phyloP scores from a whole-genome alignment of 2,113 vertebrate genomes.

The Centropus unirufus region DNA sequence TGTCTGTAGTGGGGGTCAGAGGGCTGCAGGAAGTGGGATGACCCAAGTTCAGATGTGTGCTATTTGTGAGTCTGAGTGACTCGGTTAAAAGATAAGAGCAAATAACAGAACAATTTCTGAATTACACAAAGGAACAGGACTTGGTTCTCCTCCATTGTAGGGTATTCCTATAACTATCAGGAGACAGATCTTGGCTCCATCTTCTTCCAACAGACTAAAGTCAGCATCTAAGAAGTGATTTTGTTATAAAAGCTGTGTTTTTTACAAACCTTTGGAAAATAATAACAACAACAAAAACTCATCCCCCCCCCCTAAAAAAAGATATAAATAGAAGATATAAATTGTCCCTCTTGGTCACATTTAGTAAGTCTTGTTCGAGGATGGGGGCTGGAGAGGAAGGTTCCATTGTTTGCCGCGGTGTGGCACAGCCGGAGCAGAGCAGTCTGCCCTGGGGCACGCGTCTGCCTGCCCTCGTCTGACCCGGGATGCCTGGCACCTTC shows the following conservation, averaged over 20 bases:
- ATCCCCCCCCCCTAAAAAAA: background rate
- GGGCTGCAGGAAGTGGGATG: background rate
- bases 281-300: too few species aligned
- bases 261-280: background rate
- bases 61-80: fast-evolving
- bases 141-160: background rate
- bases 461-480: background rate
- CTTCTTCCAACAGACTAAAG: background rate
- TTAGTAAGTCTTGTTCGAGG: background rate
- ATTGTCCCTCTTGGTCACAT: background rate
- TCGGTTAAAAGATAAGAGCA: background rate
- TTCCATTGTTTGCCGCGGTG: background rate
- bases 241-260: background rate
- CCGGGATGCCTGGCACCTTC: background rate
- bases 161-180: background rate
- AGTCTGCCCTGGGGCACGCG: background rate
- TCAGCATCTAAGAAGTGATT: background rate
- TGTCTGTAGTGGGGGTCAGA: background rate
- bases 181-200: background rate
- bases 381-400: background rate
- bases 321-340: too few species aligned
- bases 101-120: background rate
- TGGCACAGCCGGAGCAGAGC: background rate
- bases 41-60: background rate
- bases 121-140: background rate